A percentile compares a stretch with the other conserved stretches of the same genome.
Conservation (phyloP, 2,888 invertebrate genomes). For the Papilio protenor region DNA sequence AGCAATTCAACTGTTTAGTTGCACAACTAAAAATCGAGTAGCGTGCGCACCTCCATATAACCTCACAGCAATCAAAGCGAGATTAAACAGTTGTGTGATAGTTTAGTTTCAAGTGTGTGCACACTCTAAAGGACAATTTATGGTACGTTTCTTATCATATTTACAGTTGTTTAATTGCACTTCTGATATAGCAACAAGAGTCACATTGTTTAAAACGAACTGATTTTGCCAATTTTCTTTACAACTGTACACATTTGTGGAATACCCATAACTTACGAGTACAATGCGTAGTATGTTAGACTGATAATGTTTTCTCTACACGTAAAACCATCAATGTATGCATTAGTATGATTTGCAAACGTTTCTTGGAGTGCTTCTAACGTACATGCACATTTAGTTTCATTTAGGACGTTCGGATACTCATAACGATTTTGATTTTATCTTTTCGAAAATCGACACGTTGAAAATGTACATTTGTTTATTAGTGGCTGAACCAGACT, state of each 20-base stretch:
- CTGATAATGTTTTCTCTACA: neutral
- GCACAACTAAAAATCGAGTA: no score
- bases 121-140: neutral
- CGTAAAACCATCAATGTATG: conserved; percentile 14
- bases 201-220: conserved; percentile 56
- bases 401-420: conserved; percentile 40
- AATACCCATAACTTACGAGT: neutral
- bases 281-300: neutral
- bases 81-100: no score
- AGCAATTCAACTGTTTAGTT: no score
- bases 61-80: no score
- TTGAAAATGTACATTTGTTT: neutral
- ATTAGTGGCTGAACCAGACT: neutral
- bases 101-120: no score
- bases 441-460: neutral
- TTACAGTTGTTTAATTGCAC: conserved; percentile 24
- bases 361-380: neutral
- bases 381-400: neutral
- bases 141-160: conserved; percentile 28
- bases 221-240: conserved; percentile 48
- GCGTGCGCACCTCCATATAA: no score
- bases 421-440: neutral
- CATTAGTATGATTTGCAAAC: neutral
- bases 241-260: neutral
- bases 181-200: conserved; percentile 47